These are phyloP conservation scores for Abrostola tripartita DNA, from an alignment of 2,888 invertebrate genomes.

Conservation along the genomic window DNA sequence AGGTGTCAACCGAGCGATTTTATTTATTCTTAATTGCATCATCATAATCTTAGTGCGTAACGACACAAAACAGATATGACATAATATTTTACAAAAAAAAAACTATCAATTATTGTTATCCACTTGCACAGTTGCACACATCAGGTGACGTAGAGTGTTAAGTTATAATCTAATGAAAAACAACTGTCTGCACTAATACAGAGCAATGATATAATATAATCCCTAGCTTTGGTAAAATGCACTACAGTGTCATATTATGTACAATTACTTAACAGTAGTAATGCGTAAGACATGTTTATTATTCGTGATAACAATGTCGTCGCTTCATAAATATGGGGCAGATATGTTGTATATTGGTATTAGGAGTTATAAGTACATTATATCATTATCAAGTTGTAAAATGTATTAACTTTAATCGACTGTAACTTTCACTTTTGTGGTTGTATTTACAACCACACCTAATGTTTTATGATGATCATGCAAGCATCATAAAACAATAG, in stretches of 20 bases:
- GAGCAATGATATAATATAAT: not conserved
- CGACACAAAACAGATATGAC: not conserved
- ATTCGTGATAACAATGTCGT: slow-evolving; percentile 13
- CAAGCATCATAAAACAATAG: too few species aligned
- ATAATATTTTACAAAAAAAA: not conserved
- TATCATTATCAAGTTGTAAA: too few species aligned
- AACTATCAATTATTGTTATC: too few species aligned
- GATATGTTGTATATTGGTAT: slow-evolving; percentile 1
- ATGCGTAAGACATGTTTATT: slow-evolving; percentile 7
- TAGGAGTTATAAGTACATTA: slow-evolving; percentile 2
- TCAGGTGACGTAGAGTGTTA: too few species aligned
- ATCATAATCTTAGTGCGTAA: not conserved
- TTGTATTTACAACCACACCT: too few species aligned
- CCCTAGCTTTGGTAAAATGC: not conserved
- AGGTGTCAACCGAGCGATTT: not conserved
- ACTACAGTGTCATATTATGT: not conserved
- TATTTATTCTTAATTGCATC: slow-evolving; percentile 1
- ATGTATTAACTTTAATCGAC: too few species aligned
- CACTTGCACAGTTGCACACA: too few species aligned
- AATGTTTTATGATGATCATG: too few species aligned
- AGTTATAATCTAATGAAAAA: too few species aligned
- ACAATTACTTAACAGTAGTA: slow-evolving; percentile 4
- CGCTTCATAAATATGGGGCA: slow-evolving; percentile 12
- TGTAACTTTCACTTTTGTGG: too few species aligned
- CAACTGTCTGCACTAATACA: too few species aligned